phyloP scores from a whole-genome alignment of 2,888 invertebrate genomes.

The Orthosia gracilis region DNA sequence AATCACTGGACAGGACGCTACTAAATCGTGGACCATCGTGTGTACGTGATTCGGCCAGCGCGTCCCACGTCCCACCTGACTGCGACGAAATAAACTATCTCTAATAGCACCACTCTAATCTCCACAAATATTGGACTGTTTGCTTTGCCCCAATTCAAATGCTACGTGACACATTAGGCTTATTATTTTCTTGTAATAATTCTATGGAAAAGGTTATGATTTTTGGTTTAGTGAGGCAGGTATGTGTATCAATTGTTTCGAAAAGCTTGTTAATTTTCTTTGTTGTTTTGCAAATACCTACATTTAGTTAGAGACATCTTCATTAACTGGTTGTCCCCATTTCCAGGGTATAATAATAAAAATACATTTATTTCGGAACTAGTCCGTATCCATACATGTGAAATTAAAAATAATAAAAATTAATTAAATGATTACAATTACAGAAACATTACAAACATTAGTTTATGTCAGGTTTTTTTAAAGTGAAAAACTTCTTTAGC shows the following conservation, averaged over 20 bases:
- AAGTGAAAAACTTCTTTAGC: too few species aligned
- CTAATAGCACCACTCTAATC: conserved; percentile 78
- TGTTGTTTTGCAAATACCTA: too few species aligned
- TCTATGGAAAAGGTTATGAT: conserved; percentile 14
- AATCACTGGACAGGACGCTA: conserved; percentile 25
- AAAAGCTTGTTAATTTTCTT: neutral
- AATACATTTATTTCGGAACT: too few species aligned
- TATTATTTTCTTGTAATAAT: conserved; percentile 69
- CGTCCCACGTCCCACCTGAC: conserved; percentile 69
- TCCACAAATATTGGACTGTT: conserved; percentile 83
- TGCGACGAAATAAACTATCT: conserved; percentile 70
- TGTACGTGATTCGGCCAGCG: conserved; percentile 60
- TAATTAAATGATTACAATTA: too few species aligned
- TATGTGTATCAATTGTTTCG: neutral
- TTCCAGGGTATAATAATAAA: too few species aligned
- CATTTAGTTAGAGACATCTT: too few species aligned
- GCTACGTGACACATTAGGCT: conserved; percentile 80
- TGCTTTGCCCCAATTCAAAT: conserved; percentile 77
- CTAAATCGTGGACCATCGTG: conserved; percentile 42
- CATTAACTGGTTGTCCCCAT: too few species aligned
- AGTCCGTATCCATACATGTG: too few species aligned
- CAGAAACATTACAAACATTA: too few species aligned
- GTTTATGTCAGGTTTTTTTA: too few species aligned
- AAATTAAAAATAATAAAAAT: too few species aligned
- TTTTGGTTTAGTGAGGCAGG: too few species aligned